Conservation (phyloP, 2,113 vertebrate species). For the Dromiciops gliroides region DNA sequence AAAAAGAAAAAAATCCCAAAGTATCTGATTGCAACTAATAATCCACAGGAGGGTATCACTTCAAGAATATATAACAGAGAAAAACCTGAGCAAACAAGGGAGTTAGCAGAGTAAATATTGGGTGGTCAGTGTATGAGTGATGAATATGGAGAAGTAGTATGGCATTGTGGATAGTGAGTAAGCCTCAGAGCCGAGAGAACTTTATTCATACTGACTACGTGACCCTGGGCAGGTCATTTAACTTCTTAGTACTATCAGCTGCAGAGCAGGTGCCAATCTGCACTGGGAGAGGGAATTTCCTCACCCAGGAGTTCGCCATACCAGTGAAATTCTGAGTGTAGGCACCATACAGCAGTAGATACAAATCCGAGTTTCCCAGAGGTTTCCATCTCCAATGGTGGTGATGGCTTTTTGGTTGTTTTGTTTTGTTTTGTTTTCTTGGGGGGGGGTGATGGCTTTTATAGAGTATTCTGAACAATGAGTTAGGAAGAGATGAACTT, state of each 20-base stretch:
- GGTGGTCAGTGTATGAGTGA: not conserved
- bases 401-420: not conserved
- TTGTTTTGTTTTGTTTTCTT: too few species aligned
- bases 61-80: slow-evolving; percentile 14
- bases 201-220: not conserved
- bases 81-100: slow-evolving; percentile 13
- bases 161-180: not conserved
- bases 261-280: not conserved
- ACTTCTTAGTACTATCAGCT: not conserved
- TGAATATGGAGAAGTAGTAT: slow-evolving; percentile 27
- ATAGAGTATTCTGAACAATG: not conserved
- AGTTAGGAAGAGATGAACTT: not conserved
- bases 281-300: not conserved
- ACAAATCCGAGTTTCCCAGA: not conserved
- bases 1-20: not conserved
- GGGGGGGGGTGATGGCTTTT: not conserved
- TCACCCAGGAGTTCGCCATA: slow-evolving; percentile 2
- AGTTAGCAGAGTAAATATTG: slow-evolving; percentile 36
- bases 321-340: slow-evolving; percentile 20
- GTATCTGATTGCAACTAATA: not conserved
- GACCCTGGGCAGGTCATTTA: slow-evolving; percentile 14
- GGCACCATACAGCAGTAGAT: not conserved
- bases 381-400: not conserved
- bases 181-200: not conserved
- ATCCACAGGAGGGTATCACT: not conserved